These are phyloP conservation scores for Sturnira hondurensis DNA, from an alignment of 2,113 vertebrate species.

Conservation along the genomic window DNA sequence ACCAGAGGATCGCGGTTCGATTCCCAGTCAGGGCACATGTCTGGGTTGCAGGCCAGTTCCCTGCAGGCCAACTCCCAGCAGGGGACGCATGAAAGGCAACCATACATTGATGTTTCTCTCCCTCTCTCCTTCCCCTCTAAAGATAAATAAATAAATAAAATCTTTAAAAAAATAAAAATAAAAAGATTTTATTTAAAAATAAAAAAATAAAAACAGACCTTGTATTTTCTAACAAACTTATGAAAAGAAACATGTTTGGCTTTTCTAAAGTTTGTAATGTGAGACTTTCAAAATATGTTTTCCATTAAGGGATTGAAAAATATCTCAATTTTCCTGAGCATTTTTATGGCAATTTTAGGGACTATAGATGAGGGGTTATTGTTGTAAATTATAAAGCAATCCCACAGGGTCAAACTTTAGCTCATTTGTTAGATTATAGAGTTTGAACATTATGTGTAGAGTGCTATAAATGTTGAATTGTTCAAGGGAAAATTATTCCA, in stretches of 20 bases:
- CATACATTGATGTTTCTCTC: too few species aligned
- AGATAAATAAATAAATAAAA: too few species aligned
- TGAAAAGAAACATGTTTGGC: slow-evolving; percentile 12
- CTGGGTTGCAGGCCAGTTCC: too few species aligned
- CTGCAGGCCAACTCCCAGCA: too few species aligned
- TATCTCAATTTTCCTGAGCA: slow-evolving; percentile 2
- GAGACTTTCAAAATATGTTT: slow-evolving; percentile 32
- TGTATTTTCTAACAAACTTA: slow-evolving; percentile 24
- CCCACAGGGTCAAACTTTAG: not conserved
- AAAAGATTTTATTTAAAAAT: too few species aligned
- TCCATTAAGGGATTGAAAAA: not conserved
- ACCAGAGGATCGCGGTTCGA: too few species aligned
- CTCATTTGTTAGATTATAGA: not conserved
- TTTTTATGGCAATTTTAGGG: not conserved
- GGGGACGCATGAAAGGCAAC: too few species aligned
- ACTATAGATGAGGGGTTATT: not conserved
- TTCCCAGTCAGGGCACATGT: too few species aligned
- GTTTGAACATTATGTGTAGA: not conserved
- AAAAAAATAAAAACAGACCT: slow-evolving; percentile 59
- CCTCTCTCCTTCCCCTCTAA: too few species aligned
- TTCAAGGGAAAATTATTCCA: not conserved
- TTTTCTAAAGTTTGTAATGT: slow-evolving; percentile 37
- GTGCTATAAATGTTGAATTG: not conserved
- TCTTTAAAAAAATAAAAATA: too few species aligned
- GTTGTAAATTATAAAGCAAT: not conserved